Base-by-base conservation (phyloP, 1,140 invertebrate species). In the Proctacanthus coquilletti region DNA sequence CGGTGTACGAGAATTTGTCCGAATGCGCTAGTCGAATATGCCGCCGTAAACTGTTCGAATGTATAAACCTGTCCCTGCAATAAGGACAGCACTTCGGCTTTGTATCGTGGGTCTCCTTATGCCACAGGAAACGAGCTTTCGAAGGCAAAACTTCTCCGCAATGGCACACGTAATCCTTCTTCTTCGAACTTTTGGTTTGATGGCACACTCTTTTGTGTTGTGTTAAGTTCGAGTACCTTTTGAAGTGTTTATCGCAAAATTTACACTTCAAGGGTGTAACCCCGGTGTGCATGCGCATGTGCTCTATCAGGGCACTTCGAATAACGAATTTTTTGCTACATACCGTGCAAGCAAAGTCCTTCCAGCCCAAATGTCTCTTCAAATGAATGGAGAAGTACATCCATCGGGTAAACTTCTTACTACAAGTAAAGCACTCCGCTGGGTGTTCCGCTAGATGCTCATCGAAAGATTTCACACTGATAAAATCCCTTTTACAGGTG, bases 261-360 rank as follows among this genome's bases (percentile, higher is more conserved):
- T 72, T 71, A 55, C 85, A 91, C 48, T 82, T 83, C 2, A 84
- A 71, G 0, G 83, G 82, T 18, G 80, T 75, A 40, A 79, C 75
- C 1, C 82, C 81, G 0, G 82, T 84, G 52, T 91, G 85, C 20
- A 78, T 71, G 34, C 83, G 77, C 47, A 76, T 77, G 49, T 91
- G 84, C 32, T 85, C 82, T 15, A 72, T 65, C 15, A 84, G 56
- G 45, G 83, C 82, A 48, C 82, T 77, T 40, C 77, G 74, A 2
- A 81, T 83, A 5, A 83, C 62, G 58, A 88, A 89, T 17, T 75
- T 70, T 56, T 89, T 81, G 50, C 80, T 72, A 56, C 88, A 93
- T 11, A 80, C 60, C 3, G 74, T 74, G 48, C 84, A 89, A 15
- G 71, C 74, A 43, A 42, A 60, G 49, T 52, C 51, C 39, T 60